phyloP scores from a whole-genome alignment of 2,113 vertebrate genomes.

The Piaya cayana region DNA sequence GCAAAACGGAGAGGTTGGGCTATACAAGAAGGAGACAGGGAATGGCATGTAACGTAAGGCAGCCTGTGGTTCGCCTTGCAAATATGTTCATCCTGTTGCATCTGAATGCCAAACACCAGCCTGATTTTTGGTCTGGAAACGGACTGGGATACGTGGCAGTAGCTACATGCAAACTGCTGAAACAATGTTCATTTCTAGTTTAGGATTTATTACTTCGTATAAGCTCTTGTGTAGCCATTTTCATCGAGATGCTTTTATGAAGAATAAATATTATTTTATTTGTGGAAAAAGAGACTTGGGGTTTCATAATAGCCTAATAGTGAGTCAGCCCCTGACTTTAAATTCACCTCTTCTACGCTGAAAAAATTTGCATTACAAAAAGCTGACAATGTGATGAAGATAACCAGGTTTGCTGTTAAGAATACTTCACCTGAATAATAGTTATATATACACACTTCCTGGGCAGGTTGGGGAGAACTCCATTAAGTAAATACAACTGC shows the following conservation, averaged over 20 bases:
- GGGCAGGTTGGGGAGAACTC: background rate
- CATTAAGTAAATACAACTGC: background rate
- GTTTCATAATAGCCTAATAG: background rate
- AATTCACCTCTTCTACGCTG: background rate
- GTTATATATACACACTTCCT: background rate
- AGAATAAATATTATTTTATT: background rate
- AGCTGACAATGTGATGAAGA: background rate
- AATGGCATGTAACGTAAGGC: background rate
- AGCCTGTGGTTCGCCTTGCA: background rate
- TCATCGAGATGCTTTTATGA: background rate
- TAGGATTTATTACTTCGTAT: background rate
- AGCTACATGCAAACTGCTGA: background rate
- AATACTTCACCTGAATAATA: background rate
- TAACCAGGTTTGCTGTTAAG: background rate
- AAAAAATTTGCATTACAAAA: background rate
- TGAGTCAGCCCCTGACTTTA: background rate
- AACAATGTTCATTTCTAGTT: background rate
- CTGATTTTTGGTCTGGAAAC: background rate
- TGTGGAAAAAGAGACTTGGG: background rate
- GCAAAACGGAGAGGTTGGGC: background rate
- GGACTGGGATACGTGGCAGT: rapidly evolving
- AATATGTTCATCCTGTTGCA: background rate
- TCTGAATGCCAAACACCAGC: background rate
- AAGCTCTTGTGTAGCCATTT: background rate
- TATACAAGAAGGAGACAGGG: background rate